Evolutionary conservation across 2,797 vertebrate species (phyloP), one percentile per base, ranked within the genome.

Genomic region (Falco rusticolus): DNA sequence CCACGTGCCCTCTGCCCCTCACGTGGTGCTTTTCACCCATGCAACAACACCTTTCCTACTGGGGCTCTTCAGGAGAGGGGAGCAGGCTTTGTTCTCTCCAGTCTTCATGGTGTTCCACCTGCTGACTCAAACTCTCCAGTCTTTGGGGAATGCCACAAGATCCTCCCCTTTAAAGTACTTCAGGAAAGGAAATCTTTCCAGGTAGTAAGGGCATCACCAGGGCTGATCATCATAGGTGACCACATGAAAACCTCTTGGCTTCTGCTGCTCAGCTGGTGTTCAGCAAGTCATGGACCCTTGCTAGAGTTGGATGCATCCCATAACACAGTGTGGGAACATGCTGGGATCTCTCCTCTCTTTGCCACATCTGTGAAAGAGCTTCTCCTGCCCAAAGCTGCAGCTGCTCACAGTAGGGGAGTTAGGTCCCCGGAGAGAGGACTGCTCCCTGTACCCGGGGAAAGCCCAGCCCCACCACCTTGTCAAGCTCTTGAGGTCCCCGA

Each of bases 31-130:
- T 28, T 70, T 59, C 28, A 21, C 11, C 8, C 21, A 16, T 2
- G 4, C 12, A 21, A 28, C 57, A 45, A 1, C 31, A 60, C 4
- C 45, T 66, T 48, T 50, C 60, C 61, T n/a, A 22, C 3, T 13
- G 22, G 8, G 21, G 7, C 19, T 66, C 20, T 18, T 51, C 47
- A 26, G 18, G 26, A 57, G 29, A 20, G n/a, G 24, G 22, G 22
- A 11, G 18, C 15, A 54, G 21, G 5, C 21, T 47, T 70, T 22
- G 29, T 24, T 71, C 50, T 63, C 65, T 69, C 26, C 28, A 12
- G 0, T n/a, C n/a, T 69, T 60, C 34, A 31, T 1, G 0, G 26
- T 54, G 11, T 24, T 13, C 31, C 41, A 43, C 16, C 9, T n/a
- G n/a, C 65, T 78, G n/a, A 33, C 24, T 16, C 26, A 37, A 33